Base-by-base conservation (phyloP, 2,797 vertebrate genomes). In the Coregonus suidteri region DNA sequence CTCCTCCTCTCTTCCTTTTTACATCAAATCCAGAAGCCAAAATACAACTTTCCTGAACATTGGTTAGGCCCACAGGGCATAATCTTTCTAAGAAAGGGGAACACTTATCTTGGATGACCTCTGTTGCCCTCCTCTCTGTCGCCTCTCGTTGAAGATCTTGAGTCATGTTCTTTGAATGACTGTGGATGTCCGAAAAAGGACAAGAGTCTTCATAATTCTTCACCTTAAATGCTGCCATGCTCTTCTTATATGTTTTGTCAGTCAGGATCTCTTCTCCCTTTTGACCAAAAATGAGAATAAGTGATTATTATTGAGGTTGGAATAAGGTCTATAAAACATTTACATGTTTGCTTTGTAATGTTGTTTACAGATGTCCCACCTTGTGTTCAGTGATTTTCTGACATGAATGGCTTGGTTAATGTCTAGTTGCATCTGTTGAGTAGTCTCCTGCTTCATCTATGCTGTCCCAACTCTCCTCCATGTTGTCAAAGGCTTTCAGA, bases 371-470 rank as follows among this genome's bases (percentile, higher is more conserved):
- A 68, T 34, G 64, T n/a, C 70, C 30, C 56, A 77, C 76, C 54
- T 65, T 77, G 34, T 31, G 25, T 52, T 77, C 35, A 52, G 37
- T 34, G 15, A 35, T 65, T 15, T 65, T 25, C 70, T 73, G 70
- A 11, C n/a, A 31, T 59, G 54, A 35, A 59, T 0, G 6, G 16
- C n/a, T 20, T 71, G 35, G 14, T 31, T 5, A 59, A 53, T 35
- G 1, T 16, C 34, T 9, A 73, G 71, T 35, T 51, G 25, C 53
- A 59, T 7, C n/a, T 51, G 4, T 64, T 64, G 20, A 11, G 59
- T 64, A 11, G 56, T 59, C n/a, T 71, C 71, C 20, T 34, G 14
- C 53, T 56, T 18, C 15, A 16, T 67, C 31, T 15, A 20, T 41
- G 31, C 30, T 64, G 25, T 72, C 76, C 41, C 37, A 66, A 65